These are phyloP conservation scores for Megaleporinus macrocephalus DNA, from an alignment of 2,113 vertebrate species.

Conservation along the genomic window DNA sequence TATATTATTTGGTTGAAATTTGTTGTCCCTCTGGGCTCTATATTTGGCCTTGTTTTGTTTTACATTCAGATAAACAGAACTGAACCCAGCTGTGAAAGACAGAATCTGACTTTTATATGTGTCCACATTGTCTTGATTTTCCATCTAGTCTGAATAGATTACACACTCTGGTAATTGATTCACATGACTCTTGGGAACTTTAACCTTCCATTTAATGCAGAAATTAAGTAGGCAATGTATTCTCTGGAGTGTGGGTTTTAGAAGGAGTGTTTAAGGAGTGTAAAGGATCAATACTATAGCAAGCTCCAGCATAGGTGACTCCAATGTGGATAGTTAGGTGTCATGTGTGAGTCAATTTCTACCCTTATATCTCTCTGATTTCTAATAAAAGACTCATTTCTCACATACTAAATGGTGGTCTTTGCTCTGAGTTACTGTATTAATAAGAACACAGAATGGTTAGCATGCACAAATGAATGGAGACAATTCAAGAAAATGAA, in stretches of 20 bases:
- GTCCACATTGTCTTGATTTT: not conserved
- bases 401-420: not conserved
- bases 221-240: constrained; percentile 16
- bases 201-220: not conserved
- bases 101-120: not conserved
- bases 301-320: not conserved
- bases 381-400: not conserved
- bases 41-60: not conserved
- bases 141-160: constrained; percentile 4
- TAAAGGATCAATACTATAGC: constrained; percentile 21
- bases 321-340: not conserved
- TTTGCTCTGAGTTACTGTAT: not conserved
- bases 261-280: constrained; percentile 10
- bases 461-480: not conserved
- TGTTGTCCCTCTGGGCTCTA: not conserved
- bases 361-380: not conserved
- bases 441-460: not conserved
- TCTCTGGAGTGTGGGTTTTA: not conserved
- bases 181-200: not conserved
- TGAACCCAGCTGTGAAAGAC: not conserved
- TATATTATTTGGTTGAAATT: not conserved
- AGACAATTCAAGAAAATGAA: not conserved
- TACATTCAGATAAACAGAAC: constrained; percentile 4
- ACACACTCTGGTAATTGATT: not conserved
- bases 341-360: constrained; percentile 11